These are phyloP conservation scores for Calameuta pallipes DNA, from an alignment of 2,888 invertebrate genomes.

Conservation along the genomic window DNA sequence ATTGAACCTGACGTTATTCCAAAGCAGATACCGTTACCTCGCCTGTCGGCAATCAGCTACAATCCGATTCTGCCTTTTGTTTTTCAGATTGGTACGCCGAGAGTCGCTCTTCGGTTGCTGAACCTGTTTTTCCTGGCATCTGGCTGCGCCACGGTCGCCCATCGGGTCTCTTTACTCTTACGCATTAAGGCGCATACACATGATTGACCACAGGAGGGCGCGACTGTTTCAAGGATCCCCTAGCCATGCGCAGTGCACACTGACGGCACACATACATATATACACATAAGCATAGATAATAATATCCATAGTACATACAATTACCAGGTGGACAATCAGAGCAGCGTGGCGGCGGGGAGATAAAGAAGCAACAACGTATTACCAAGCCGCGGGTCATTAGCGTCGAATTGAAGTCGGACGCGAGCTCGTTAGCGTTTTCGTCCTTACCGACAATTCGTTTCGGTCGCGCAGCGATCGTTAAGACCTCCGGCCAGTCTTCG, in stretches of 20 bases:
- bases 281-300: slow-evolving; percentile 14
- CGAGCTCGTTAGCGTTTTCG: background rate
- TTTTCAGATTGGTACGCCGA: slow-evolving; percentile 49
- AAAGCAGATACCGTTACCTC: slow-evolving; percentile 52
- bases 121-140: slow-evolving; percentile 51
- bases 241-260: background rate
- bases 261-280: slow-evolving; percentile 23
- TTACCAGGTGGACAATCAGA: background rate
- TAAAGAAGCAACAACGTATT: background rate
- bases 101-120: slow-evolving; percentile 15
- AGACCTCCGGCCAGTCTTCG: background rate
- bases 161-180: slow-evolving; percentile 1
- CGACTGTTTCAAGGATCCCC: background rate
- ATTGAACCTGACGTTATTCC: background rate
- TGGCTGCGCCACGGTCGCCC: background rate
- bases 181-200: slow-evolving; percentile 44
- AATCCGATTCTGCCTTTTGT: slow-evolving; percentile 58
- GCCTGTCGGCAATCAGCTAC: slow-evolving; percentile 60
- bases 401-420: background rate
- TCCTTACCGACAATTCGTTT: background rate
- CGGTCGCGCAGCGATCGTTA: background rate
- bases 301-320: background rate
- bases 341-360: background rate
- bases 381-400: background rate
- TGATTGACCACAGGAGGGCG: slow-evolving; percentile 46